Conservation (phyloP, 2,113 vertebrate species). For the Platysteira castanea region DNA sequence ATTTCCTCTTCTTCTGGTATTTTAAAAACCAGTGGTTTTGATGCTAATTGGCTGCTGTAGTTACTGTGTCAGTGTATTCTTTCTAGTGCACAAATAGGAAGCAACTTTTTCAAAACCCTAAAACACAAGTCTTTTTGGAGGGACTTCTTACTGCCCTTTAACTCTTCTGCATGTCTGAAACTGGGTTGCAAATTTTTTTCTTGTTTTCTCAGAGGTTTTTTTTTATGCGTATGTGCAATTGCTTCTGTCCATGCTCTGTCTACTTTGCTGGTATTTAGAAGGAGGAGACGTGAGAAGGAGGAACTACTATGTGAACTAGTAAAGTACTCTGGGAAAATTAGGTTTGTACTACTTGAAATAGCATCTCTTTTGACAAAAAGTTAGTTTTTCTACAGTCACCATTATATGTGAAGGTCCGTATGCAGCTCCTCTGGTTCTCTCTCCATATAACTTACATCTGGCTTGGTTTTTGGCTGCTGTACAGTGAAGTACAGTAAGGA, state of each 20-base stretch:
- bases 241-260: not conserved
- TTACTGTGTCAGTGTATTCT: not conserved
- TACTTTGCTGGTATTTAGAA: not conserved
- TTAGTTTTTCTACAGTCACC: fast-evolving
- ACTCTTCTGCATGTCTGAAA: not conserved
- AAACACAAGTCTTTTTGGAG: not conserved
- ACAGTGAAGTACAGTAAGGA: not conserved
- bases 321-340: not conserved
- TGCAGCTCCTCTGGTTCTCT: not conserved
- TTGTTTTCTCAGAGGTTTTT: not conserved
- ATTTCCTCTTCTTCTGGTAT: not conserved
- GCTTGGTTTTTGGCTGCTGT: not conserved
- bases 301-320: fast-evolving
- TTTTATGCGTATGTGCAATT: not conserved
- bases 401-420: not conserved
- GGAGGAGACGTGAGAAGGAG: not conserved
- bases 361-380: not conserved
- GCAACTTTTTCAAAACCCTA: not conserved
- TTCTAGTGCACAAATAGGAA: not conserved
- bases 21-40: not conserved
- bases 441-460: not conserved
- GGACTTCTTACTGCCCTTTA: not conserved
- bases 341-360: not conserved
- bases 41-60: not conserved
- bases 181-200: not conserved